These are phyloP conservation scores for Cnemophilus loriae DNA, from an alignment of 2,113 vertebrate species.

Conservation along the genomic window DNA sequence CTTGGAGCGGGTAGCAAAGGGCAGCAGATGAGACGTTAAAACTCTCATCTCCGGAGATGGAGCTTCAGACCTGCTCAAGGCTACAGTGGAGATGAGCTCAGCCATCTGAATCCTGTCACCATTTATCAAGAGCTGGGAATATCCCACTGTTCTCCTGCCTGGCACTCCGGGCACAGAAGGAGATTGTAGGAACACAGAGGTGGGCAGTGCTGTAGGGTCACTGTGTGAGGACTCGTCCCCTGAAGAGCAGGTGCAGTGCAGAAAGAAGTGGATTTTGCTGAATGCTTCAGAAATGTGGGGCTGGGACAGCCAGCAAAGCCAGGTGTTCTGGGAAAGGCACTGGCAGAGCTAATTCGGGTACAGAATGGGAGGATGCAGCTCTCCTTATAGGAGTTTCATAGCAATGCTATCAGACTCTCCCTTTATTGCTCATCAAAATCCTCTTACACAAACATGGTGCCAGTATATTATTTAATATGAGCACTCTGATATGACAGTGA, in stretches of 20 bases:
- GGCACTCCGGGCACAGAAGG: background rate
- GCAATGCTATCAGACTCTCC: background rate
- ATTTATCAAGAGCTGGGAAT: background rate
- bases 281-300: background rate
- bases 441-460: constrained; percentile 27
- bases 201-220: background rate
- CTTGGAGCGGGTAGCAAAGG: background rate
- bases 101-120: background rate
- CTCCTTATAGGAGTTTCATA: background rate
- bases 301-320: background rate
- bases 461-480: constrained; percentile 44
- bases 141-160: background rate
- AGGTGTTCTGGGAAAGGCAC: background rate
- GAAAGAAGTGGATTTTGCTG: background rate
- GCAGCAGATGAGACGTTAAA: background rate
- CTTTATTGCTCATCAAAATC: constrained; percentile 25
- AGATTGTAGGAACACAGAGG: background rate
- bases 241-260: background rate
- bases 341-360: background rate
- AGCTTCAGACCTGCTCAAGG: constrained; percentile 7
- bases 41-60: background rate
- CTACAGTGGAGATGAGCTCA: background rate
- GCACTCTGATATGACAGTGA: constrained; percentile 25
- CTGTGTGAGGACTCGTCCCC: background rate
- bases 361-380: background rate